These are phyloP conservation scores for Beris chalybata DNA, from an alignment of 2,888 invertebrate species.

Conservation along the genomic window DNA sequence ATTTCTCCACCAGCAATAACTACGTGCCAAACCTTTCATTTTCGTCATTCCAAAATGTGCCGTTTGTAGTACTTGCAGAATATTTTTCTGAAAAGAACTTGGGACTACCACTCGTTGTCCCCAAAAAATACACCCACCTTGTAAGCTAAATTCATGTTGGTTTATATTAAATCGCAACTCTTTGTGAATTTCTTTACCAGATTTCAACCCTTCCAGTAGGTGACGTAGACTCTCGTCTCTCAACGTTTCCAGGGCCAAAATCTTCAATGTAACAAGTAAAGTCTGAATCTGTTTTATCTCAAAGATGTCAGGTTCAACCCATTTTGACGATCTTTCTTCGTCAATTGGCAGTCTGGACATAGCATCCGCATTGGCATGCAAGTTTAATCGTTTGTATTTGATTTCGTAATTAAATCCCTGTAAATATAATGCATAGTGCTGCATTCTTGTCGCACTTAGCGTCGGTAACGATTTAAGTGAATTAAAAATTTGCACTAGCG, in stretches of 20 bases:
- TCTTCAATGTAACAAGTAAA: constrained; percentile 19
- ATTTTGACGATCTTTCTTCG: not conserved
- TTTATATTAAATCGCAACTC: not conserved
- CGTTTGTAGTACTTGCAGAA: constrained; percentile 21
- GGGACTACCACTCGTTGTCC: constrained; percentile 2
- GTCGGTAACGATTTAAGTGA: constrained; percentile 37
- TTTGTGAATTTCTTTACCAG: not conserved
- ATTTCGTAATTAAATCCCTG: too few relatives aligned
- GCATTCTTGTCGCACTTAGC: constrained; percentile 37
- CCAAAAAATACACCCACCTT: constrained; percentile 34
- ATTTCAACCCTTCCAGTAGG: not conserved
- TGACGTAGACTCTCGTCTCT: not conserved
- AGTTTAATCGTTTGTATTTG: too few relatives aligned
- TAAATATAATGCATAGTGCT: too few relatives aligned
- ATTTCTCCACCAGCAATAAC: constrained; percentile 41
- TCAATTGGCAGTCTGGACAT: constrained; percentile 32
- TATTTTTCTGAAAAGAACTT: not conserved
- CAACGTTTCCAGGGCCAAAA: constrained; percentile 19
- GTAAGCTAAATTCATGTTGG: constrained; percentile 37
- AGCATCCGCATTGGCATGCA: constrained; percentile 35
- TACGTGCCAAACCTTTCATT: constrained; percentile 33
- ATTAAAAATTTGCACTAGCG: constrained; percentile 45
- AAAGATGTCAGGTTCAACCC: constrained; percentile 32
- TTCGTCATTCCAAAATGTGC: constrained; percentile 36
- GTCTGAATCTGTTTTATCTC: constrained; percentile 32